phyloP scores from a whole-genome alignment of 2,888 invertebrate species.

The Synergus gifuensis region DNA sequence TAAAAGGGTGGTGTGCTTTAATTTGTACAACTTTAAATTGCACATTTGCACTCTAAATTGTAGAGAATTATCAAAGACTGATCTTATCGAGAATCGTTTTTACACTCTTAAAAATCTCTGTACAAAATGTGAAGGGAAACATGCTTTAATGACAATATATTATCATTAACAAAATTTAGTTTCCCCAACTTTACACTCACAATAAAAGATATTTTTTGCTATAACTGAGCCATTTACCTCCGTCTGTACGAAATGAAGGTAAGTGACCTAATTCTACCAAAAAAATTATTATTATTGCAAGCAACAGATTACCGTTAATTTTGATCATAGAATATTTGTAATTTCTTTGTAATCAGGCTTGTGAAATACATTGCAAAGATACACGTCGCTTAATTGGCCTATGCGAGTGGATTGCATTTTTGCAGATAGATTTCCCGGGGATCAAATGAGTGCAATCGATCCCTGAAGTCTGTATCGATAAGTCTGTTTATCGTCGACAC shows the following conservation, averaged over 20 bases:
- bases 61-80: too few species aligned
- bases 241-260: background rate
- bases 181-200: too few species aligned
- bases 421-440: slow-evolving; percentile 9
- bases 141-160: too few species aligned
- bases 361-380: background rate
- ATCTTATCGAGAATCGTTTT: too few species aligned
- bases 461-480: slow-evolving; percentile 58
- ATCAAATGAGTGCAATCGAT: slow-evolving; percentile 16
- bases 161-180: too few species aligned
- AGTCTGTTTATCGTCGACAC: slow-evolving; percentile 61
- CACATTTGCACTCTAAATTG: background rate
- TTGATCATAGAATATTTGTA: background rate
- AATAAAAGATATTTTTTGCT: too few species aligned
- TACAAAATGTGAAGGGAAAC: too few species aligned
- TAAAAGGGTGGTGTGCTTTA: background rate
- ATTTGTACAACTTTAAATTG: background rate
- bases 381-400: background rate
- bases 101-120: too few species aligned
- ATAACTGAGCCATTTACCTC: too few species aligned
- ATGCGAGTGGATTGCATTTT: background rate
- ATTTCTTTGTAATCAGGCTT: background rate
- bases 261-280: background rate
- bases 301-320: background rate
- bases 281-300: too few species aligned